phyloP scores from a whole-genome alignment of 2,888 invertebrate species.

The Drosophila engyochracea region DNA sequence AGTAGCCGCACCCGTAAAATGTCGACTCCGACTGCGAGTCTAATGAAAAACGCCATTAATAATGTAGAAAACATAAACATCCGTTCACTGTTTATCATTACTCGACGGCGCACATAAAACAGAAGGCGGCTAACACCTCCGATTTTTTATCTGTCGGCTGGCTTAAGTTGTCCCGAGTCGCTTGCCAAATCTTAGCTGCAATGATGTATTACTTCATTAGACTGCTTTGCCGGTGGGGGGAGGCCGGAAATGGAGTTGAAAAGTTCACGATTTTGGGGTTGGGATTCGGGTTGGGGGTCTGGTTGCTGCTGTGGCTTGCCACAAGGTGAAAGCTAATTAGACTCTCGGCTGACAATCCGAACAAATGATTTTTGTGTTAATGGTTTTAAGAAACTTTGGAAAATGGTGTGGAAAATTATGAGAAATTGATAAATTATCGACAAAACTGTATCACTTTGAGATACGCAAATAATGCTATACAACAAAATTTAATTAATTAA shows the following conservation, averaged over 20 bases:
- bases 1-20: slow-evolving; percentile 42
- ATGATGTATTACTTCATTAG: slow-evolving; percentile 70
- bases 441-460: too few species aligned
- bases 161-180: slow-evolving; percentile 35
- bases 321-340: slow-evolving; percentile 77
- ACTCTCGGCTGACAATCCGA: slow-evolving; percentile 58
- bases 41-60: slow-evolving; percentile 81
- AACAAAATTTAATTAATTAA: not conserved
- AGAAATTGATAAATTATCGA: not conserved
- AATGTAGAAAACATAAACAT: slow-evolving; percentile 78
- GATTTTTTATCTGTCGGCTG: slow-evolving; percentile 46
- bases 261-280: slow-evolving; percentile 34
- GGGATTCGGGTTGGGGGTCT: slow-evolving; percentile 3
- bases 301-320: slow-evolving; percentile 55
- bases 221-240: not conserved
- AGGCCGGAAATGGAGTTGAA: slow-evolving; percentile 45
- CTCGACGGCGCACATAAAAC: slow-evolving; percentile 59
- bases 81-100: slow-evolving; percentile 79
- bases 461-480: not conserved
- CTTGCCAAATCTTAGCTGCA: slow-evolving; percentile 60
- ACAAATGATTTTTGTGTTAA: slow-evolving; percentile 50
- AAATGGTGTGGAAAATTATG: slow-evolving; percentile 8
- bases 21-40: slow-evolving; percentile 64
- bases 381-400: not conserved
- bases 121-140: slow-evolving; percentile 50